A percentile compares a stretch with the other conserved stretches of the same genome.
Evolutionary conservation across 2,113 vertebrate species (phyloP).

Genomic region (Thunnus maccoyii): DNA sequence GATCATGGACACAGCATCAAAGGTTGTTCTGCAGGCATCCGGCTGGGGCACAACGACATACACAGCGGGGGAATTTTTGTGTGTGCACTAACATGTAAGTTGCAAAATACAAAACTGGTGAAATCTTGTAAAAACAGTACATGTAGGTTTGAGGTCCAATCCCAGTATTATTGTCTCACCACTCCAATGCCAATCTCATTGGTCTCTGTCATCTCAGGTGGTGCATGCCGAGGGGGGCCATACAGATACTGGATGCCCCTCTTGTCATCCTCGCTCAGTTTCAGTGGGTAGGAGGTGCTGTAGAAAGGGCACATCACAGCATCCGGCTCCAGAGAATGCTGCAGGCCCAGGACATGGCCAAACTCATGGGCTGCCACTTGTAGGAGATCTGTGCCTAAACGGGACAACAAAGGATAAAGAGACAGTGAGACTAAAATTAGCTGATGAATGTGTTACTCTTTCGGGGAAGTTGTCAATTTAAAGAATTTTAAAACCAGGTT

Average conservation of each 20-base stretch:
- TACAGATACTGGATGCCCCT: constrained; percentile 94
- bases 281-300: constrained; percentile 88
- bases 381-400: constrained; percentile 94
- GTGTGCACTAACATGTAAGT: neutral
- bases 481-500: neutral
- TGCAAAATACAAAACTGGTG: neutral
- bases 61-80: neutral
- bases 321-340: constrained; percentile 90
- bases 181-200: constrained; percentile 82
- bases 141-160: constrained; percentile 8
- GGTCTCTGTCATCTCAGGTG: constrained; percentile 66
- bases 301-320: constrained; percentile 97
- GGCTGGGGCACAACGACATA: constrained; percentile 83
- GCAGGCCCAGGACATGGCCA: constrained; percentile 93
- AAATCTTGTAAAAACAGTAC: neutral
- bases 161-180: neutral
- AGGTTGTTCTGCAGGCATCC: constrained; percentile 88
- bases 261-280: constrained; percentile 91
- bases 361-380: constrained; percentile 97
- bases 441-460: neutral
- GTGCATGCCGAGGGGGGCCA: constrained; percentile 59
- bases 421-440: neutral
- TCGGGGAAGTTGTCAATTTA: neutral
- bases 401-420: neutral
- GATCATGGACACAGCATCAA: constrained; percentile 93